Conservation (phyloP, 2,113 vertebrate genomes). For the Coracopsis vasa region DNA sequence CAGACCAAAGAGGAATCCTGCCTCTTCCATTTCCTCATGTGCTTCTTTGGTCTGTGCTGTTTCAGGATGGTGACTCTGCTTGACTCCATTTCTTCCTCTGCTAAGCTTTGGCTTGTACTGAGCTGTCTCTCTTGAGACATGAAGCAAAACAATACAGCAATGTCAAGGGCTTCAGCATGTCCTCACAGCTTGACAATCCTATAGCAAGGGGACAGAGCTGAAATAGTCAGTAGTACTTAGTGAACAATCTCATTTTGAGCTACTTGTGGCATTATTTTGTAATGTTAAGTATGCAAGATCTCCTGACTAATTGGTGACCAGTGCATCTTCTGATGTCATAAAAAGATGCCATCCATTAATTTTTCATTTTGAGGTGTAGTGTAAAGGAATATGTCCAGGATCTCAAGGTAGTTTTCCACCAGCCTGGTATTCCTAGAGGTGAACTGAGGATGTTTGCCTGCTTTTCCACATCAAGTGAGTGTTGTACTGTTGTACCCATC, state of each 20-base stretch:
- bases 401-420: background rate
- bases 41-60: background rate
- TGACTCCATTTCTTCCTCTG: background rate
- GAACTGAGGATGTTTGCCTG: background rate
- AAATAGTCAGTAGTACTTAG: background rate
- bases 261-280: background rate
- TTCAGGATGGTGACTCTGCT: background rate
- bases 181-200: background rate
- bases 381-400: background rate
- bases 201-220: background rate
- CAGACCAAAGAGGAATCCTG: background rate
- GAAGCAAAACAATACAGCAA: background rate
- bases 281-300: background rate
- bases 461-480: background rate
- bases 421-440: background rate
- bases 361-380: background rate
- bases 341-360: background rate
- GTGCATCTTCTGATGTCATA: too few species aligned
- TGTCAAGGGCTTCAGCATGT: background rate
- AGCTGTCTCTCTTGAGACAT: background rate
- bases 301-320: background rate
- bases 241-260: background rate
- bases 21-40: background rate
- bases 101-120: background rate
- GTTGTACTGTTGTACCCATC: rapidly evolving